Base-by-base conservation (phyloP, 2,797 vertebrate genomes). In the Parauchenoglanis ngamensis region DNA sequence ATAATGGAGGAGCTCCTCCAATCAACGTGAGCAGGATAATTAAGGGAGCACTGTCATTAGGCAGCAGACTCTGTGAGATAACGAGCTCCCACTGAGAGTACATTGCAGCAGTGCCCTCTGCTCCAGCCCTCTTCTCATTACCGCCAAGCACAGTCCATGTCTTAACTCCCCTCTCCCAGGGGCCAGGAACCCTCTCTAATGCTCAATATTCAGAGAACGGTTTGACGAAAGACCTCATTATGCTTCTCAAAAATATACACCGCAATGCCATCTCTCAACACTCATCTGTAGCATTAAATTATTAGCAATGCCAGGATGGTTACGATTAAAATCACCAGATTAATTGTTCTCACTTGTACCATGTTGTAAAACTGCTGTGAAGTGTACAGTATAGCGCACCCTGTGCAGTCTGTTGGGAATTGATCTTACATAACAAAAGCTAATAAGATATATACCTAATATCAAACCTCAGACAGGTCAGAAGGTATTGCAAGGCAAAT, bases 1-100 rank as follows among this genome's bases (percentile, higher is more conserved):
- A 89, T 92, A 93, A 93, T 92, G 87, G 87, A 91, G 88, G 87
- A 91, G 90, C 92, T 90, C 87, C 89, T 92, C 92, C 90, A 91
- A 91, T 92, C 93, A 91, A 92, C 90, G 90, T 86, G 83, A 87
- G 84, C 79, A 87, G 92, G 90, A 92, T 94, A 94, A 94, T 96
- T 95, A 95, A 93, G 91, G 86, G 77, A 90, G 90, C 85, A 89
- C 86, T 90, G 92, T 92, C 92, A 94, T 94, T 94, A 94, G 90
- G 88, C 92, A 91, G 89, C 89, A 89, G 92, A 91, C 92, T 89
- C 88, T 89, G 89, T 82, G 84, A 87, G 90, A 94, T 95, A 95
- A 95, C 91, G 89, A 94, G 94, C 80, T 89, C 85, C 87, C 82
- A 81, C 79, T 85, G 75, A 90, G 93, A 91, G 89, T 93, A 89